phyloP scores from a whole-genome alignment of 2,888 invertebrate genomes.

The Ferdinandea cuprea region DNA sequence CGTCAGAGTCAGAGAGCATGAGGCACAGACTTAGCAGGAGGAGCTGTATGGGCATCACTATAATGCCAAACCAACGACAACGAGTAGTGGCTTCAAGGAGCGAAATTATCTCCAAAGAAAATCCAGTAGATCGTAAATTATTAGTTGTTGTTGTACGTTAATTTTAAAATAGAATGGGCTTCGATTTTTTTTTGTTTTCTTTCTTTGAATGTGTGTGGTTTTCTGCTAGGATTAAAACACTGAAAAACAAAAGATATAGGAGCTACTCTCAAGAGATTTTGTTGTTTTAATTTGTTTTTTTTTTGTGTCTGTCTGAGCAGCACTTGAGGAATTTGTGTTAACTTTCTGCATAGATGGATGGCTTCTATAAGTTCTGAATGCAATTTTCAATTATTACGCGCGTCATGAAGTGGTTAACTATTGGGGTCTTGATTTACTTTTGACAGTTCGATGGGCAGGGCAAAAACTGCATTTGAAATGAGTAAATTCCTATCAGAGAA shows the following conservation, averaged over 20 bases:
- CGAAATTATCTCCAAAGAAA: slow-evolving; percentile 65
- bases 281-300: slow-evolving; percentile 2
- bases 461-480: background rate
- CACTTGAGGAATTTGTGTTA: slow-evolving; percentile 47
- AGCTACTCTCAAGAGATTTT: slow-evolving; percentile 26
- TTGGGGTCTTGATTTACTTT: background rate
- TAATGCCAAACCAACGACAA: too few relatives aligned
- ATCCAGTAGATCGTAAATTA: slow-evolving; percentile 72
- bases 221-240: slow-evolving; percentile 17
- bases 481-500: background rate
- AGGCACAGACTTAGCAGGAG: slow-evolving; percentile 17
- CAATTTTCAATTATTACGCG: slow-evolving; percentile 58
- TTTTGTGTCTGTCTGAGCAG: slow-evolving; percentile 8
- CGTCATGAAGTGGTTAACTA: slow-evolving; percentile 61
- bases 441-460: background rate
- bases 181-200: too few relatives aligned
- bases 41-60: background rate
- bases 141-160: slow-evolving; percentile 61
- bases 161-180: slow-evolving; percentile 68
- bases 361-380: slow-evolving; percentile 47
- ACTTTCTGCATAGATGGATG: slow-evolving; percentile 60
- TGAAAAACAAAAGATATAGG: slow-evolving; percentile 23
- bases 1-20: slow-evolving; percentile 5
- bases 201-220: slow-evolving; percentile 43
- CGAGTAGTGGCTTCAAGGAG: slow-evolving; percentile 59